Evolutionary conservation across 2,113 vertebrate genomes (phyloP).

Genomic region (Chroicocephalus ridibundus): DNA sequence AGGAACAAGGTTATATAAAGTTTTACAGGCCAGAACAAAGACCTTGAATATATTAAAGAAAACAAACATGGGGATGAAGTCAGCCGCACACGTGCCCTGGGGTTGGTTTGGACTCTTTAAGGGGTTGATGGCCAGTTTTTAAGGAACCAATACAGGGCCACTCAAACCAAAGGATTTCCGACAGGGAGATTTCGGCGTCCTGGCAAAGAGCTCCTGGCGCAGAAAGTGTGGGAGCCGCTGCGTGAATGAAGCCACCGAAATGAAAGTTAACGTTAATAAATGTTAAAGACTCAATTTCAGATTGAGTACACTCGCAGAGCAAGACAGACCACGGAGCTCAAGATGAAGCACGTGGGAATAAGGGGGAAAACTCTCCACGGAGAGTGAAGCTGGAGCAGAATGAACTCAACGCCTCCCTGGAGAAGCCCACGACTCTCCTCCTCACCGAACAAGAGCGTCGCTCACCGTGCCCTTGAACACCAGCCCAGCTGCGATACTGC

Average conservation of each 20-base stretch:
- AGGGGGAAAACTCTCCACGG: rapidly evolving
- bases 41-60: background rate
- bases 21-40: constrained; percentile 31
- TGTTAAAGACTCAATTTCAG: background rate
- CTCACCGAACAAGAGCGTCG: background rate
- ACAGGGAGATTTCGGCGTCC: background rate
- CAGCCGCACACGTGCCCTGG: background rate
- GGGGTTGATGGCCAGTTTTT: background rate
- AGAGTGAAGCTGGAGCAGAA: background rate
- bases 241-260: background rate
- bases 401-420: rapidly evolving
- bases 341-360: background rate
- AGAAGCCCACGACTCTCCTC: background rate
- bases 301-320: background rate
- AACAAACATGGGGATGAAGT: constrained; percentile 14
- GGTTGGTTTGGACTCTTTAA: background rate
- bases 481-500: background rate
- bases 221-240: background rate
- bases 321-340: background rate
- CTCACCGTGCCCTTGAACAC: background rate
- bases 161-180: background rate
- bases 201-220: background rate
- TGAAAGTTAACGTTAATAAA: background rate
- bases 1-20: constrained; percentile 21
- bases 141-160: background rate